Evolutionary conservation across 2,888 invertebrate genomes (phyloP), one percentile per base, ranked within the genome.

Genomic region (Acanthopleura granulata): DNA sequence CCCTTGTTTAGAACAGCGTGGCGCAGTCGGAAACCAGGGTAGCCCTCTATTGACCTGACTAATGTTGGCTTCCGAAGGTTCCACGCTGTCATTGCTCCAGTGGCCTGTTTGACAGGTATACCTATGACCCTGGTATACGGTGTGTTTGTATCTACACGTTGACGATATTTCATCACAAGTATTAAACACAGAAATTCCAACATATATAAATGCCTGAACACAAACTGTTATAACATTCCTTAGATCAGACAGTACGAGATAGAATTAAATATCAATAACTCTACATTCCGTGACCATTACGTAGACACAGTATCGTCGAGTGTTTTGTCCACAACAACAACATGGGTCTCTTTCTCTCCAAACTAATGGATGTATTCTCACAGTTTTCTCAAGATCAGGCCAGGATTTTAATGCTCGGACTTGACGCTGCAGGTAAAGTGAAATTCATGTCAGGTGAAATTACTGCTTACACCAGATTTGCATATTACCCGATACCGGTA

Each of bases 361-460:
- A 77, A 72, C 50, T 83, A 40, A 66, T 51, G 11, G 62, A 74
- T 27, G 18, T 80, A 3, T 84, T 77, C 72, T 49, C 73, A 22
- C 49, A 25, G 27, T 78, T 84, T 72, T 74, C 30, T 18, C 75
- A 73, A 1, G 79, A 77, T 14, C 82, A 84, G 14, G 83, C 87
- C 12, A 75, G 88, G 70, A 86, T 89, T 74, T 76, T 89, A 4
- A 87, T 89, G 88, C 78, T 89, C 15, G 89, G 89, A 62, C 77
- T 89, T 62, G 89, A 89, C 76, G 87, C 87, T 49, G 88, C 89
- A 78, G 89, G 89, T 89, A 81, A 76, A 80, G 40, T 40, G 40
- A 40, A 40, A 40, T 40, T 40, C 40, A 9, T 40, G 3, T 3
- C 3, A 40, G 3, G 40, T 40, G 40, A 6, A 40, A n/a, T n/a